Evolutionary conservation across 2,113 vertebrate species (phyloP).

Genomic region (Plestiodon gilberti): DNA sequence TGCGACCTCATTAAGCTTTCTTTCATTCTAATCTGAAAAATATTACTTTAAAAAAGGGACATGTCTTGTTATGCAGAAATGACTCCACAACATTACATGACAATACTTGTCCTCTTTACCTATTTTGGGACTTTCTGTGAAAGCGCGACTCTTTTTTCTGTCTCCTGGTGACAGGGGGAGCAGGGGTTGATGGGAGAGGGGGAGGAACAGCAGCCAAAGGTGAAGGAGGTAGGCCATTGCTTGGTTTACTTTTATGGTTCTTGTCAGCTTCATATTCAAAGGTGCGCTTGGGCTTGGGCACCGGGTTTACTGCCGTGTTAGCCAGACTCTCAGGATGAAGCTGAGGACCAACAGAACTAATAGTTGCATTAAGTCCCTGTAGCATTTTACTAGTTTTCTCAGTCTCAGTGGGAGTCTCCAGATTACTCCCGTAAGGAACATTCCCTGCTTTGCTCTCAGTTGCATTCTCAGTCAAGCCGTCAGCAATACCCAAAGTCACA

Average conservation of each 20-base stretch:
- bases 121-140: slow-evolving; percentile 85
- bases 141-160: slow-evolving; percentile 81
- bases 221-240: slow-evolving; percentile 91
- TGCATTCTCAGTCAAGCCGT: slow-evolving; percentile 76
- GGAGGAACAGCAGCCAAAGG: slow-evolving; percentile 84
- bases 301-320: slow-evolving; percentile 87
- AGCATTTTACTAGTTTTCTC: slow-evolving; percentile 81
- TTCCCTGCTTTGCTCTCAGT: slow-evolving; percentile 78
- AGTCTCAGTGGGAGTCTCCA: slow-evolving; percentile 75
- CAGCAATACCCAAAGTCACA: slow-evolving; percentile 77
- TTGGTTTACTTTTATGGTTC: slow-evolving; percentile 82
- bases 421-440: slow-evolving; percentile 81
- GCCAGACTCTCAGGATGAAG: slow-evolving; percentile 71
- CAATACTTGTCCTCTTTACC: slow-evolving; percentile 77
- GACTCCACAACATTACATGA: rapidly evolving
- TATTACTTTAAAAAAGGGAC: neutral
- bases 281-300: slow-evolving; percentile 98
- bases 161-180: slow-evolving; percentile 83
- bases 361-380: slow-evolving; percentile 78
- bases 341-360: slow-evolving; percentile 76
- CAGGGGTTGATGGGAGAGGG: slow-evolving; percentile 89
- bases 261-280: slow-evolving; percentile 97
- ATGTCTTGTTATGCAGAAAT: neutral
- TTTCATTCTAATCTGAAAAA: slow-evolving; percentile 10
- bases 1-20: neutral